Percentiles rank a stretch among this genome's conserved stretches.
These are phyloP conservation scores for Puma concolor DNA, from an alignment of 2,113 vertebrate genomes.

Conservation along the genomic window DNA sequence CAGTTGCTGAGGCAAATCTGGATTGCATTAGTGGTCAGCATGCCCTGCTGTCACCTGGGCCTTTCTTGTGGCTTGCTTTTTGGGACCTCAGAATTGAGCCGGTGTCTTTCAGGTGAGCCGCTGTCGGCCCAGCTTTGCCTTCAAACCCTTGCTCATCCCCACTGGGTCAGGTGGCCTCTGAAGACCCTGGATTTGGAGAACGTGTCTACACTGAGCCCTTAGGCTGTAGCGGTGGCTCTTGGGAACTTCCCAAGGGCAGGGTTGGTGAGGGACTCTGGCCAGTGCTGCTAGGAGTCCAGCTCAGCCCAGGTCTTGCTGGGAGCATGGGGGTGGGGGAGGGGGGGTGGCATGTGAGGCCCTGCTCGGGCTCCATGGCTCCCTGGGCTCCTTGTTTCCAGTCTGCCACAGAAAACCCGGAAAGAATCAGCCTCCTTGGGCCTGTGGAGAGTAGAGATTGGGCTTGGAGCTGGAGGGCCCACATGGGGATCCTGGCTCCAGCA, in stretches of 20 bases:
- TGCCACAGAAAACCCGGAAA: too few species aligned
- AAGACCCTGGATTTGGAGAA: neutral
- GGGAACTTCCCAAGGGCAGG: too few species aligned
- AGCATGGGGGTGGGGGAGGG: too few species aligned
- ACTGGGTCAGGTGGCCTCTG: neutral
- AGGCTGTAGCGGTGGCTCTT: neutral
- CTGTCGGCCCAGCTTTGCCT: neutral
- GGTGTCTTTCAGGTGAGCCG: neutral
- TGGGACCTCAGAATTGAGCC: neutral
- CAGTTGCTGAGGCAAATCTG: accelerated
- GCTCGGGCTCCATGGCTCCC: neutral
- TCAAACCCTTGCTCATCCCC: neutral
- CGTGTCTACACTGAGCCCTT: neutral
- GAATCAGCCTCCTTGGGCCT: neutral
- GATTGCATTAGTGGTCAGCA: accelerated
- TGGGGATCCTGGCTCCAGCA: accelerated
- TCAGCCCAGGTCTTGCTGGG: neutral
- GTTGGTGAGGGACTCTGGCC: neutral
- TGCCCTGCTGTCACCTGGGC: neutral
- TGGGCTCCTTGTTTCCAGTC: neutral
- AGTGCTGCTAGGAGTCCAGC: neutral
- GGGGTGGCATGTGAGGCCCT: accelerated
- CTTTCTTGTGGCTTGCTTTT: neutral
- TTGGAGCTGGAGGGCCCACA: accelerated
- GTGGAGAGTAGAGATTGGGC: accelerated